Conservation (phyloP, 2,888 invertebrate species). For the Hybos culiciformis region DNA sequence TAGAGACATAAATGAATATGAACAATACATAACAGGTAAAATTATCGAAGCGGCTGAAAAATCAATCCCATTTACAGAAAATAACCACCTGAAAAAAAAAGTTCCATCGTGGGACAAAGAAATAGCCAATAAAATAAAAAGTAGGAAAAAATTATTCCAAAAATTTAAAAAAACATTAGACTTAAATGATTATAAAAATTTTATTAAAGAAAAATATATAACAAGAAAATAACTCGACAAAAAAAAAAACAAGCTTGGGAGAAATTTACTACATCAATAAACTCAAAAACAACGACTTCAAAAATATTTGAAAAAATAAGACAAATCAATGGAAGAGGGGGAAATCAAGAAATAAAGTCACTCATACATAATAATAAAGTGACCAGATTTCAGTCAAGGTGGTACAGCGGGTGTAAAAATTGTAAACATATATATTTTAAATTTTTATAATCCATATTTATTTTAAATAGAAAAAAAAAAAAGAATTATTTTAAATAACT, state of each 20-base stretch:
- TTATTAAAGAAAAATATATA: not conserved
- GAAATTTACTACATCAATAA: not conserved
- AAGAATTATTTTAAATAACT: too few relatives aligned
- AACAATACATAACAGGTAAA: not conserved
- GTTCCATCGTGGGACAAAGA: slow-evolving; percentile 1
- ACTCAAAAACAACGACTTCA: not conserved
- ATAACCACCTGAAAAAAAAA: not conserved
- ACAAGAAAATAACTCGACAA: not conserved
- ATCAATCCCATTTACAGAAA: not conserved
- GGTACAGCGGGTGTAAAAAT: too few relatives aligned
- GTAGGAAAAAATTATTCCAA: not conserved
- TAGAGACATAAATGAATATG: not conserved
- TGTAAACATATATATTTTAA: too few relatives aligned
- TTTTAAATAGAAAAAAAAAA: too few relatives aligned
- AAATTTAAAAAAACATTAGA: not conserved
- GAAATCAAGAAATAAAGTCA: not conserved
- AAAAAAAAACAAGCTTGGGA: not conserved
- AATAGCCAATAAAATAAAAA: not conserved
- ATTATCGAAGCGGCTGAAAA: not conserved
- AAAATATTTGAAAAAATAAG: not conserved
- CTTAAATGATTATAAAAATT: not conserved
- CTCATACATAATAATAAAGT: not conserved
- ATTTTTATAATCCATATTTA: too few relatives aligned
- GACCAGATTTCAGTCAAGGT: too few relatives aligned
- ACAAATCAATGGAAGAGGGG: not conserved